Conservation (phyloP, 1,140 invertebrate genomes). For the Drosophila simulans region DNA sequence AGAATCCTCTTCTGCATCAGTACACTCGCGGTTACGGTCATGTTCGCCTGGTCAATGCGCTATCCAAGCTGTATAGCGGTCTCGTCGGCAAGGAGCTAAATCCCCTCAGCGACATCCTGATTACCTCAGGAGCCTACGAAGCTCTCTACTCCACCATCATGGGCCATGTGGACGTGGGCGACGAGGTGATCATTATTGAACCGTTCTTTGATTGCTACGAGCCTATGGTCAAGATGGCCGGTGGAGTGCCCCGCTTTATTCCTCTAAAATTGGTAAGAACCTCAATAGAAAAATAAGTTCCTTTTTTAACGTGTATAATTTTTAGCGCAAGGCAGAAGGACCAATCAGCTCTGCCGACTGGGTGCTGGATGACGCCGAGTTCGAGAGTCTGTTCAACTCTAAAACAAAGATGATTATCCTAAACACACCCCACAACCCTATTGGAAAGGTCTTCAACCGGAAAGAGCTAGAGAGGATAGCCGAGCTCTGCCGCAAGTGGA, state of each 20-base stretch:
- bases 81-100: constrained; percentile 91
- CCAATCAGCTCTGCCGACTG: constrained; percentile 92
- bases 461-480: constrained; percentile 92
- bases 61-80: constrained; percentile 94
- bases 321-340: constrained; percentile 65
- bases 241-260: constrained; percentile 94
- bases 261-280: constrained; percentile 90
- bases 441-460: constrained; percentile 94
- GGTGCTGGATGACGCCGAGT: constrained; percentile 93
- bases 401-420: constrained; percentile 98
- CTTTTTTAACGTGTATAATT: background rate
- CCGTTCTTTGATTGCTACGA: constrained; percentile 99
- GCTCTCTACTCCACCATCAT: constrained; percentile 93
- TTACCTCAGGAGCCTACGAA: constrained; percentile 97
- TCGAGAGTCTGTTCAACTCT: constrained; percentile 92
- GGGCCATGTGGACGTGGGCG: constrained; percentile 93
- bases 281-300: constrained; percentile 4
- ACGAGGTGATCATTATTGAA: constrained; percentile 98
- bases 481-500: constrained; percentile 95
- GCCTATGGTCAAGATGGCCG: constrained; percentile 95
- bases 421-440: constrained; percentile 98
- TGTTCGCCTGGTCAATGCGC: constrained; percentile 92
- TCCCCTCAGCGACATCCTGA: constrained; percentile 93
- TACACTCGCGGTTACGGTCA: constrained; percentile 97
- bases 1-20: constrained; percentile 94